Evolutionary conservation across 2,113 vertebrate genomes (phyloP), one percentile per base, ranked within the genome.

Genomic region (Aleadryas rufinucha): DNA sequence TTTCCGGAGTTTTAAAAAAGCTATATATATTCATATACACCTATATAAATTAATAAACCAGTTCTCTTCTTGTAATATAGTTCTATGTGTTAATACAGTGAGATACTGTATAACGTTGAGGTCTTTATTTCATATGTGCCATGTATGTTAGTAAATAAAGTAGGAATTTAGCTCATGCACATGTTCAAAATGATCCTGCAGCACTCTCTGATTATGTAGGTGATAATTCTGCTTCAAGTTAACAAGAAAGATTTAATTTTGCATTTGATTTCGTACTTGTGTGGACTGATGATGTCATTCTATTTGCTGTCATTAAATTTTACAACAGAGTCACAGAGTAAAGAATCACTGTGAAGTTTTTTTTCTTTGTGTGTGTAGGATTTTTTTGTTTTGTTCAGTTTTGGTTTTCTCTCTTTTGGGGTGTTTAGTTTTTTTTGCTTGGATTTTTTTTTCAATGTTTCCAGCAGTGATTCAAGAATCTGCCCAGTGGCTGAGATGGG

Each of bases 21-120:
- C 21, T 70, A 4, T 39, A 6, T 57, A 15, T 72, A 14, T 21
- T 19, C 7, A 37, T 9, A 14, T 1, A n/a, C 1, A 23, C 5
- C 16, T 3, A 52, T 28, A 37, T 30, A 56, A 22, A 52, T 5
- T 52, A 14, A 57, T 21, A 57, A 65, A 85, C 1, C 7, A 22
- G 2, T 63, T 75, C 7, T 87, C 2, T 41, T 77, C 13, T 65
- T 79, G 22, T 79, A n/a, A 26, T 59, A 17, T 3, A 27, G 17
- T 22, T 33, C 24, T 33, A 2, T 52, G 7, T 47, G 4, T 14
- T 59, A 30, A 16, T 61, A 26, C 5, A 17, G 21, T 13, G 33
- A 81, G 27, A 18, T 9, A 2, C 4, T 42, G 3, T 39, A 27
- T 41, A 41, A 27, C 13, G 54, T 20, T 11, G 17, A 53, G 14